Conservation (phyloP, 64 coral and sea anemone genomes). For the Catalaphyllia jardinei region DNA sequence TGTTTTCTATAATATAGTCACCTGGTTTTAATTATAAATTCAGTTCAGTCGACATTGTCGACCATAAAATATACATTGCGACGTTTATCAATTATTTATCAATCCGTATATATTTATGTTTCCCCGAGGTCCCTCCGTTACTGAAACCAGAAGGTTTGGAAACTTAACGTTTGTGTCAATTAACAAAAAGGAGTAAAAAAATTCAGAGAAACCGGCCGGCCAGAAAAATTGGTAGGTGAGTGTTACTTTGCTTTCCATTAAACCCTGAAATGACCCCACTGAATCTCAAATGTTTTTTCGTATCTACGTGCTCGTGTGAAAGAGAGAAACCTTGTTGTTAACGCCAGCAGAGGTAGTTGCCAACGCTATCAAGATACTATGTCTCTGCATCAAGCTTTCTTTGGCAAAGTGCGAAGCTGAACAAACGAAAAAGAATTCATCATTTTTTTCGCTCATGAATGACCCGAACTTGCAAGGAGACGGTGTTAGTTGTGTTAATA, state of each 20-base stretch:
- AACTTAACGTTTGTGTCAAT: background rate
- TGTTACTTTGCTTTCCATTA: no score
- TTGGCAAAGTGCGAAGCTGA: background rate
- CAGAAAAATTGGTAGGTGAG: no score
- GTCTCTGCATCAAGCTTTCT: background rate
- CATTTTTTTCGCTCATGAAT: no score
- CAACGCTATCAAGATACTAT: background rate
- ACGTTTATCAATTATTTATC: conserved; percentile 37
- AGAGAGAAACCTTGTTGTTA: background rate
- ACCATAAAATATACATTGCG: conserved; percentile 26
- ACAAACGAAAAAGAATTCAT: background rate
- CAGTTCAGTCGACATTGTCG: background rate
- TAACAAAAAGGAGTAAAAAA: background rate
- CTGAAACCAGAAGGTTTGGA: background rate
- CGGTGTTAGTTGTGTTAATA: no score
- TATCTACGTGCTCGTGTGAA: background rate
- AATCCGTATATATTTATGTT: conserved; percentile 9
- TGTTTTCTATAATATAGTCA: background rate
- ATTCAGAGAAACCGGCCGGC: background rate
- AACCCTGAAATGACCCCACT: no score
- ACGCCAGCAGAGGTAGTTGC: background rate
- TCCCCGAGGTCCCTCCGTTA: background rate
- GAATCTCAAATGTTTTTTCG: no score
- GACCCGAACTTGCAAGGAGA: no score
- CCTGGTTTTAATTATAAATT: conserved; percentile 38